phyloP scores from a whole-genome alignment of 2,113 vertebrate species.

The Periophthalmus modestus region DNA sequence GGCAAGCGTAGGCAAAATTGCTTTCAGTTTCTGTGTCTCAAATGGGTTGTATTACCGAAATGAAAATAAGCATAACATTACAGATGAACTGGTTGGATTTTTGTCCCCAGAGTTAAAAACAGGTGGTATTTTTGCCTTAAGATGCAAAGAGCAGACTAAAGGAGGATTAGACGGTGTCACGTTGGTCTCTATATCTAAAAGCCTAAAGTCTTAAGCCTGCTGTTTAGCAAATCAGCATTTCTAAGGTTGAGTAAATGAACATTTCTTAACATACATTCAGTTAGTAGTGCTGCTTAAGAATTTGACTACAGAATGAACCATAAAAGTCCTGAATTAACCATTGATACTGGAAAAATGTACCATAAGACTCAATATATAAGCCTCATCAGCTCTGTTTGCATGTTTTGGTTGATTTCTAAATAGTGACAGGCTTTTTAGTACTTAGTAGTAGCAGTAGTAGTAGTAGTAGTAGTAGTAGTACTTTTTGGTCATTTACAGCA shows the following conservation, averaged over 20 bases:
- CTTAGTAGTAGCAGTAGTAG: no score
- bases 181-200: slow-evolving; percentile 35
- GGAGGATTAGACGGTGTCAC: slow-evolving; percentile 56
- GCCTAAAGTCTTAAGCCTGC: slow-evolving; percentile 35
- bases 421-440: no score
- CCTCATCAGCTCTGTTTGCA: no score
- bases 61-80: neutral
- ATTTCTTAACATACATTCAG: neutral
- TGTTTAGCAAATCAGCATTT: neutral
- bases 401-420: no score
- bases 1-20: neutral
- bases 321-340: no score
- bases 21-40: neutral
- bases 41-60: neutral
- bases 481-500: no score
- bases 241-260: neutral
- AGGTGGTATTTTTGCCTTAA: slow-evolving; percentile 17
- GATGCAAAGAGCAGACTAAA: slow-evolving; percentile 10
- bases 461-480: no score
- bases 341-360: no score
- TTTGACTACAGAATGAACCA: no score
- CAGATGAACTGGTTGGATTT: neutral
- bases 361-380: no score
- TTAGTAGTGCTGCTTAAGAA: no score
- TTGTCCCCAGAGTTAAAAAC: neutral